Conservation (phyloP, 2,888 invertebrate genomes). For the Drosophila kokeensis region DNA sequence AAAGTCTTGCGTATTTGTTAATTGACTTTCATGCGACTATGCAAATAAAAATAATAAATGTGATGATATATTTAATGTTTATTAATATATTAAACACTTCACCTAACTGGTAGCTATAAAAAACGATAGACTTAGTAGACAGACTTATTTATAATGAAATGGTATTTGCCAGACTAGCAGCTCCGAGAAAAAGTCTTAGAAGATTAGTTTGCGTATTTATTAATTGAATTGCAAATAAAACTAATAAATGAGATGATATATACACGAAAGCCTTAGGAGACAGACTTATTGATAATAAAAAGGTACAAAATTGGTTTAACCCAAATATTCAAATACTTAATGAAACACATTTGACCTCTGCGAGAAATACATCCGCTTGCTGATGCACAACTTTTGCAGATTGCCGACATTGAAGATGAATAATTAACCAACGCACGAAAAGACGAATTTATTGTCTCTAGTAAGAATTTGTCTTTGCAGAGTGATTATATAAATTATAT, state of each 20-base stretch:
- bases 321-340: not conserved
- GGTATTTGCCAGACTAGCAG: too few relatives aligned
- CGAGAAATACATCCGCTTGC: constrained; percentile 40
- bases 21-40: not conserved
- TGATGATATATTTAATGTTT: not conserved
- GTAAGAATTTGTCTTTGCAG: constrained; percentile 35
- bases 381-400: constrained; percentile 34
- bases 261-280: not conserved
- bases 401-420: constrained; percentile 46
- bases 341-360: constrained; percentile 33
- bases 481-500: constrained; percentile 37
- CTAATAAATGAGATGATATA: too few relatives aligned
- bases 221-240: too few relatives aligned
- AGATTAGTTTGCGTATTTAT: too few relatives aligned
- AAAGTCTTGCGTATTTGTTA: constrained; percentile 6
- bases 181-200: too few relatives aligned
- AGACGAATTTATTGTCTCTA: constrained; percentile 11
- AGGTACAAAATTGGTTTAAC: not conserved
- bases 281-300: not conserved
- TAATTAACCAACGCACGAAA: constrained; percentile 28
- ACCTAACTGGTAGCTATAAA: not conserved
- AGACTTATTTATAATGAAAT: not conserved
- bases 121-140: not conserved
- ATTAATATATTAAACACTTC: not conserved
- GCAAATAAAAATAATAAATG: not conserved